A percentile compares a stretch with the other conserved stretches of the same genome.
Evolutionary conservation across 2,113 vertebrate genomes (phyloP).

Genomic region (Stomatorhinus ivindoensis): DNA sequence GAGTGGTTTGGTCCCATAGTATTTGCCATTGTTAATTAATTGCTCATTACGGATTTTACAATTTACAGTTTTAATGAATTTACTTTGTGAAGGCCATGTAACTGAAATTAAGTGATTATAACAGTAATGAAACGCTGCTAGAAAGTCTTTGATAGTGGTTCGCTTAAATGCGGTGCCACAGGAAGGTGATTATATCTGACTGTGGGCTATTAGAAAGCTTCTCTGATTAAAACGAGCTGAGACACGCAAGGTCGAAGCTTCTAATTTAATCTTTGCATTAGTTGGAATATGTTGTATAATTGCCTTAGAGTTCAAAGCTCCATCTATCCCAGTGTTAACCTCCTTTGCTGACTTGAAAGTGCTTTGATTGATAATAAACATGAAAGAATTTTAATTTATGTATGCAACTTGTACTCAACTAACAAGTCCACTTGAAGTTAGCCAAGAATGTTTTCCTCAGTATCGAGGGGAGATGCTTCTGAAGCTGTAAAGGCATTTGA

Average conservation of each 20-base stretch:
- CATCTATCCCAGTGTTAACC: neutral
- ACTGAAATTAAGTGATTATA: slow-evolving; percentile 3
- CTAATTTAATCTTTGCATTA: slow-evolving; percentile 12
- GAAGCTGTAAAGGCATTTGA: neutral
- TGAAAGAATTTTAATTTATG: slow-evolving; percentile 18
- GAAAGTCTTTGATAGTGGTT: neutral
- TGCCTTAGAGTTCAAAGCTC: slow-evolving; percentile 22
- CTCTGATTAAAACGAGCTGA: slow-evolving; percentile 8
- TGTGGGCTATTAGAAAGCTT: neutral
- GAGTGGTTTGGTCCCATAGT: neutral
- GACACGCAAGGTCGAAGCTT: slow-evolving; percentile 5
- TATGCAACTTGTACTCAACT: slow-evolving; percentile 1
- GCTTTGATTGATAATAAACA: neutral
- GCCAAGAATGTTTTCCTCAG: slow-evolving; percentile 6
- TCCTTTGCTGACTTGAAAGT: slow-evolving; percentile 22
- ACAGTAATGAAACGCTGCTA: neutral
- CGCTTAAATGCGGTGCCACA: neutral
- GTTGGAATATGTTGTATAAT: slow-evolving; percentile 15
- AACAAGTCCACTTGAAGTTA: slow-evolving; percentile 9
- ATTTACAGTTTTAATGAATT: neutral
- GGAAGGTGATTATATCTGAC: neutral
- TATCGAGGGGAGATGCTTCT: neutral
- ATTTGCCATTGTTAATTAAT: neutral
- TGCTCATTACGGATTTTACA: neutral
- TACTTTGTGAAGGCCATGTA: neutral